These are phyloP conservation scores for Sipha maydis DNA, from an alignment of 2,888 invertebrate genomes.

Conservation along the genomic window DNA sequence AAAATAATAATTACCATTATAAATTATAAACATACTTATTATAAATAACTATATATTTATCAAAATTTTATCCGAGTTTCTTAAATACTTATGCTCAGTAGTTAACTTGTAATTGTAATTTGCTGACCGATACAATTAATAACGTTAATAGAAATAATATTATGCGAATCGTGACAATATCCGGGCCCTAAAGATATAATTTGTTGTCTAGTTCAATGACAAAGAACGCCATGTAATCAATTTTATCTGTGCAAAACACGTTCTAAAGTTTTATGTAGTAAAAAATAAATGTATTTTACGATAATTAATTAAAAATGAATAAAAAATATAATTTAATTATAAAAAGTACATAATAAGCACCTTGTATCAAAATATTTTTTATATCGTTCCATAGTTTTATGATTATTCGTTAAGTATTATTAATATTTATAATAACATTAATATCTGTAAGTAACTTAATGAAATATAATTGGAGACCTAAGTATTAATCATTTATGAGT, in stretches of 20 bases:
- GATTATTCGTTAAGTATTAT: background rate
- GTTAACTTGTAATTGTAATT: background rate
- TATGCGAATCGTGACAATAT: constrained; percentile 37
- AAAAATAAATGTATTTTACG: background rate
- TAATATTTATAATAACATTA: background rate
- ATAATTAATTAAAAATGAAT: constrained; percentile 1
- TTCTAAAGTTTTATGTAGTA: background rate
- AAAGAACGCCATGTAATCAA: constrained; percentile 14
- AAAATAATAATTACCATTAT: background rate
- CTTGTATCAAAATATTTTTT: background rate
- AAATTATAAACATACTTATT: background rate
- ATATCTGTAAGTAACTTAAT: background rate
- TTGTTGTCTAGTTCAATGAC: constrained; percentile 36
- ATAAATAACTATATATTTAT: background rate
- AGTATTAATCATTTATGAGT: too few species aligned
- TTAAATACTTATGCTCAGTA: background rate
- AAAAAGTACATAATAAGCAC: background rate
- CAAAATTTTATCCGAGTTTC: background rate
- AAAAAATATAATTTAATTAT: background rate
- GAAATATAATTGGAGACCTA: too few species aligned
- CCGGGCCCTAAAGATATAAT: constrained; percentile 26
- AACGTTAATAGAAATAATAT: background rate
- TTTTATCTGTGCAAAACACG: constrained; percentile 20
- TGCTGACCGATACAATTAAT: background rate
- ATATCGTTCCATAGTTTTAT: background rate